Evolutionary conservation across 2,797 vertebrate species (phyloP).

Genomic region (Schizopygopsis pylzovi): DNA sequence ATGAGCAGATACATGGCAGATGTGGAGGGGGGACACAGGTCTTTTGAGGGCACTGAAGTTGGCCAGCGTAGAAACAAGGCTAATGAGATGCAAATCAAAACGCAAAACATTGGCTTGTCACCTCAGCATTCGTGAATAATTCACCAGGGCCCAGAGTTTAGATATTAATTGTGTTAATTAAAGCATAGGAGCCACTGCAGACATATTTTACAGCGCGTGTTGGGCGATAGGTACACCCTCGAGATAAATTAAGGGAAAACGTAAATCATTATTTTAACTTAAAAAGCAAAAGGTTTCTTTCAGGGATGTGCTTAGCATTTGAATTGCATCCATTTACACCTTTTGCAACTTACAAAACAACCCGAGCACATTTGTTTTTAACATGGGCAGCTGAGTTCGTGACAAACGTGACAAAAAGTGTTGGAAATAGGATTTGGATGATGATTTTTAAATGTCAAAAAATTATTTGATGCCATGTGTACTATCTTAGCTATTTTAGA

Average conservation of each 20-base stretch:
- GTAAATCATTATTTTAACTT: not conserved
- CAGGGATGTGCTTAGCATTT: not conserved
- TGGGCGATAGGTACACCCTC: not conserved
- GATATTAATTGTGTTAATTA: slow-evolving; percentile 41
- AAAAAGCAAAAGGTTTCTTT: not conserved
- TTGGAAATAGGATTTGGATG: too few relatives aligned
- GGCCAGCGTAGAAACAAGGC: not conserved
- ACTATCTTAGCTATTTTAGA: not conserved
- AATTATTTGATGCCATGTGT: too few relatives aligned
- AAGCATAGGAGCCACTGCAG: slow-evolving; percentile 14
- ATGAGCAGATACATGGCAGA: slow-evolving; percentile 29
- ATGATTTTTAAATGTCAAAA: too few relatives aligned
- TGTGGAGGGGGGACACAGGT: not conserved
- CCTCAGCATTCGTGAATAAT: not conserved
- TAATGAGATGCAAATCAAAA: slow-evolving; percentile 23
- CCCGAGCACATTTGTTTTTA: not conserved
- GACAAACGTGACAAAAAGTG: too few relatives aligned
- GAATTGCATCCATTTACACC: not conserved
- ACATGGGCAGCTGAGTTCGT: too few relatives aligned
- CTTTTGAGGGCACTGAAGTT: not conserved
- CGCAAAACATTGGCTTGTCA: slow-evolving; percentile 14
- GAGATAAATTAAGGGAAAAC: not conserved
- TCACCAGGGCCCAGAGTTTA: not conserved
- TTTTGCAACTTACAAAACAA: not conserved
- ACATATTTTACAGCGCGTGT: not conserved